These are phyloP conservation scores for Ditylenchus dipsaci DNA, from an alignment of 1,140 invertebrate genomes.

Conservation along the genomic window DNA sequence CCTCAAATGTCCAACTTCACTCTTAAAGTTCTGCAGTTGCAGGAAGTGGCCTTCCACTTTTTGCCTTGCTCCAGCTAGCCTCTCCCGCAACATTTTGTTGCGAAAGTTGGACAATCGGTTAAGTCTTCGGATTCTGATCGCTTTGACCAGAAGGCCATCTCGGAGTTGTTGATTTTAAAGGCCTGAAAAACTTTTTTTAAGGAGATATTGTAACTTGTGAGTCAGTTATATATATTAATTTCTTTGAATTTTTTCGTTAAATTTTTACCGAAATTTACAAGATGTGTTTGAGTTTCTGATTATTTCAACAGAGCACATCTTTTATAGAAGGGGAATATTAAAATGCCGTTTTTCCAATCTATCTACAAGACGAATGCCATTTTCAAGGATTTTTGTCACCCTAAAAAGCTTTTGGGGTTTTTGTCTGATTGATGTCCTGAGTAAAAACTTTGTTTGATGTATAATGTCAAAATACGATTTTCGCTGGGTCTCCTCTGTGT, in stretches of 20 bases:
- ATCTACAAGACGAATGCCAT: too few species aligned
- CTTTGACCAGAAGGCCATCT: conserved; percentile 21
- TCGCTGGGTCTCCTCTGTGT: too few species aligned
- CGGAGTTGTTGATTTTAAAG: conserved; percentile 4
- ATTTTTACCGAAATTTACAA: too few species aligned
- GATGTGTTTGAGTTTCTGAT: too few species aligned
- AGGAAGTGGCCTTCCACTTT: conserved; percentile 28
- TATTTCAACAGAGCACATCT: too few species aligned
- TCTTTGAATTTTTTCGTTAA: not conserved
- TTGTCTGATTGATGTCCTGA: too few species aligned
- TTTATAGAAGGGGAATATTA: too few species aligned
- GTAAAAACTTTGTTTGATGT: too few species aligned
- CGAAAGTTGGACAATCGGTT: conserved; percentile 31
- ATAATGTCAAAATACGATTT: too few species aligned
- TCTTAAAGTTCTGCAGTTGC: conserved; percentile 24
- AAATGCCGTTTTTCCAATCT: too few species aligned
- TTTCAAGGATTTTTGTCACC: too few species aligned
- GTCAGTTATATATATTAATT: not conserved
- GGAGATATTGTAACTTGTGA: conserved; percentile 4
- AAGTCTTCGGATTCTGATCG: conserved; percentile 14
- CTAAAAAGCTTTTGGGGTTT: too few species aligned
- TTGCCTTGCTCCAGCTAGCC: conserved; percentile 8
- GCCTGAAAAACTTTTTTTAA: conserved; percentile 8
- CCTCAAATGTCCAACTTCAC: conserved; percentile 32
- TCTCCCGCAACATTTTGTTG: conserved; percentile 10